A percentile compares a stretch with the other conserved stretches of the same genome.
These are phyloP conservation scores for Chrysomallon squamiferum DNA, from an alignment of 1,140 invertebrate species.

Conservation along the genomic window DNA sequence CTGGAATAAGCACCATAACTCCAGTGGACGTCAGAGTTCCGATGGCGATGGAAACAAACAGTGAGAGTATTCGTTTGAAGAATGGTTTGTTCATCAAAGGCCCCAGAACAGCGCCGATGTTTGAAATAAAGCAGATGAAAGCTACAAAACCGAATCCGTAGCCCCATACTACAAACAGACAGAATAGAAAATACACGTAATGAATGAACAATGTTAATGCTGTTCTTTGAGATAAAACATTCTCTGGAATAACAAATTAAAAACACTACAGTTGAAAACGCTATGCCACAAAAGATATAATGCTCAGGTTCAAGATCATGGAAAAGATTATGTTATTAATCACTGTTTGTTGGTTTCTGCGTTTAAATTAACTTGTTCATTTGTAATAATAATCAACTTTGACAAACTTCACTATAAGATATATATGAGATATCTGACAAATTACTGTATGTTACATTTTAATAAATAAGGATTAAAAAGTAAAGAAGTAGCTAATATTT, in stretches of 20 bases:
- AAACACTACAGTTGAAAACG: too few species aligned
- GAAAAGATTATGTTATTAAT: not conserved
- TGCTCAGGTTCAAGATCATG: not conserved
- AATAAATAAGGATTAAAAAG: too few species aligned
- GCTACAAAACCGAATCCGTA: constrained; percentile 70
- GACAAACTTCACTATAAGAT: not conserved
- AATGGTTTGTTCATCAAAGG: constrained; percentile 69
- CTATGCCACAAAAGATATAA: not conserved
- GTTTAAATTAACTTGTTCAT: not conserved
- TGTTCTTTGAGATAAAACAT: too few species aligned
- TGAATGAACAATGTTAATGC: not conserved
- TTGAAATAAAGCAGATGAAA: constrained; percentile 70
- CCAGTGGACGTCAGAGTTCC: constrained; percentile 71
- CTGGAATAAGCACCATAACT: constrained; percentile 47
- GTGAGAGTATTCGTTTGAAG: constrained; percentile 69
- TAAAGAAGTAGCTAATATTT: too few species aligned
- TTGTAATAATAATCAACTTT: not conserved
- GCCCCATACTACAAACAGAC: constrained; percentile 68
- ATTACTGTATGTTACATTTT: too few species aligned
- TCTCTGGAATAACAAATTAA: too few species aligned
- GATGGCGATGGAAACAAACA: constrained; percentile 73
- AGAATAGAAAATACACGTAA: not conserved
- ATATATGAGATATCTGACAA: not conserved
- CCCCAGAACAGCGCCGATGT: constrained; percentile 70
- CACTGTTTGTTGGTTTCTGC: not conserved